phyloP scores from a whole-genome alignment of 2,113 vertebrate species.

The Chlamydotis undulata region DNA sequence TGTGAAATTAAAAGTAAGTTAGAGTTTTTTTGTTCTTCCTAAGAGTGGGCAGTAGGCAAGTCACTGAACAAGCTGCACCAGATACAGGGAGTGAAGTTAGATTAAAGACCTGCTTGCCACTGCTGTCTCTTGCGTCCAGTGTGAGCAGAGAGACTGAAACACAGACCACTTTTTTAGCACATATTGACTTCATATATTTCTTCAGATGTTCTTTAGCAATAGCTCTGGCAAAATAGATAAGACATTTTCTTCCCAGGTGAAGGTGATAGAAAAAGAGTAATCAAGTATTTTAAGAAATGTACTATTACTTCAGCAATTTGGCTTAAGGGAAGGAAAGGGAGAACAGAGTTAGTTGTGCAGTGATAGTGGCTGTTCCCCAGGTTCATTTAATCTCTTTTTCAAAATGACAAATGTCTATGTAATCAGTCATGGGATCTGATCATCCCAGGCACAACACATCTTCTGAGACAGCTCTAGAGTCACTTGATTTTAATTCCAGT shows the following conservation, averaged over 20 bases:
- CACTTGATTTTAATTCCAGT: background rate
- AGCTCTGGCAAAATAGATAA: background rate
- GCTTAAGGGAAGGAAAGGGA: background rate
- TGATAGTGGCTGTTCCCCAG: background rate
- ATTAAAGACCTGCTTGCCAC: background rate
- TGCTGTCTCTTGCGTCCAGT: background rate
- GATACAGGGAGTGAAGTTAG: background rate
- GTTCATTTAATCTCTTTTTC: background rate
- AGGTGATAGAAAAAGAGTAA: background rate
- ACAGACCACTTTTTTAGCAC: background rate
- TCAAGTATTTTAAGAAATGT: background rate
- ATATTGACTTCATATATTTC: background rate
- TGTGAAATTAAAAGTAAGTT: background rate
- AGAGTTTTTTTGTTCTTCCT: background rate
- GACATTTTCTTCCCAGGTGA: background rate
- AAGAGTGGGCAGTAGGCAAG: background rate
- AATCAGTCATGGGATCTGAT: background rate
- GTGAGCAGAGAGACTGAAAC: background rate
- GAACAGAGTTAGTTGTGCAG: background rate
- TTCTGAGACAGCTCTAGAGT: background rate
- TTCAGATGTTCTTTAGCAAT: background rate
- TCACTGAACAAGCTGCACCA: background rate
- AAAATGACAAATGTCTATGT: background rate
- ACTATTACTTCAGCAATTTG: background rate
- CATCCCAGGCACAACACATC: background rate